phyloP scores from a whole-genome alignment of 2,888 invertebrate species.

The Cheilosia scutellata region DNA sequence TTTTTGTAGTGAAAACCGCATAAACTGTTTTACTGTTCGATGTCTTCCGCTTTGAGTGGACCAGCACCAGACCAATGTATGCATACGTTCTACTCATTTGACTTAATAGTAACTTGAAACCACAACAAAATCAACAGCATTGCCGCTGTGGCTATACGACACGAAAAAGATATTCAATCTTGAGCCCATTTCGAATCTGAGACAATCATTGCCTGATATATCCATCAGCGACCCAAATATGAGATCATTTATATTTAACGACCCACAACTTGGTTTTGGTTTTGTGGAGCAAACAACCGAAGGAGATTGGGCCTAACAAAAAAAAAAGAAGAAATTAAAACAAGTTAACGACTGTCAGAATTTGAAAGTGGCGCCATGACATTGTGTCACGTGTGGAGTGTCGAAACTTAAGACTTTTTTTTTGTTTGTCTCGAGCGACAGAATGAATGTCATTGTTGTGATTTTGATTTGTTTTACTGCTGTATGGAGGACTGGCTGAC shows the following conservation, averaged over 20 bases:
- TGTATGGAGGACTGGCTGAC: constrained; percentile 8
- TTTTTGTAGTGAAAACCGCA: constrained; percentile 26
- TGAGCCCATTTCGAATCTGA: constrained; percentile 39
- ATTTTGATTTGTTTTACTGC: constrained; percentile 56
- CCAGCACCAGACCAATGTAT: background rate
- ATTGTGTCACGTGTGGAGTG: constrained; percentile 73
- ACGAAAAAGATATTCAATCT: constrained; percentile 47
- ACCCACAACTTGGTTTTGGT: constrained; percentile 46
- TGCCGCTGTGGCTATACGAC: constrained; percentile 27
- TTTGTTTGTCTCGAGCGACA: constrained; percentile 33
- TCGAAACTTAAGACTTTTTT: constrained; percentile 39
- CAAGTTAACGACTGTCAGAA: constrained; percentile 62
- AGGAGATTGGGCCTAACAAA: constrained; percentile 10
- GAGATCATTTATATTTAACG: constrained; percentile 73
- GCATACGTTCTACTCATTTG: constrained; percentile 2
- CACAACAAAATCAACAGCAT: constrained; percentile 52
- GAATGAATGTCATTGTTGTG: constrained; percentile 64
- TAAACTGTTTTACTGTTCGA: background rate
- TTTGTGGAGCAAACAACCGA: background rate
- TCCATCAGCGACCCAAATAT: constrained; percentile 67
- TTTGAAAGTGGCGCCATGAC: constrained; percentile 73
- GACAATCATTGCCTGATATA: constrained; percentile 66
- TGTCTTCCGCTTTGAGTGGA: background rate
- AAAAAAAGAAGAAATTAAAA: constrained; percentile 43
- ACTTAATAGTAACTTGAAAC: constrained; percentile 53